Evolutionary conservation across 2,888 invertebrate genomes (phyloP), one percentile per base, ranked within the genome.

Genomic region (Oxystoma pomonae): DNA sequence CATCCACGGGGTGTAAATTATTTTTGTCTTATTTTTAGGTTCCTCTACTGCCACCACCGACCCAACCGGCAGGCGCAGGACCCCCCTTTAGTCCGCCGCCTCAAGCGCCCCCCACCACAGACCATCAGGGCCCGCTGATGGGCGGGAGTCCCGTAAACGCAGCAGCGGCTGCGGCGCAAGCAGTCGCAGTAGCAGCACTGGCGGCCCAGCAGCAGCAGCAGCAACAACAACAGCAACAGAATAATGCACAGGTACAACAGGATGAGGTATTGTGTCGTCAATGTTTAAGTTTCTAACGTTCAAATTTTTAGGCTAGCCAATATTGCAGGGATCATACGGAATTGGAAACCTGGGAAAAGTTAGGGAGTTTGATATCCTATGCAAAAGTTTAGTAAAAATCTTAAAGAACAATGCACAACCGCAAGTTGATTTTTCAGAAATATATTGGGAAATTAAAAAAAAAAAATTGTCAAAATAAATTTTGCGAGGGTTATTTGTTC

Each of bases 1-100:
- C 63, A 16, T 9, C 7, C 71, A 62, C 73, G 78, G 63, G 75
- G 76, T 72, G 74, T 78, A 72, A 74, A 76, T 74, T 69, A 81
- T 70, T 78, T n/a, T n/a, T n/a, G n/a, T n/a, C n/a, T n/a, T n/a
- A n/a, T n/a, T n/a, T n/a, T n/a, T 80, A 70, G 74, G 82, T 74
- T 72, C 77, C 74, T 81, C 84, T 71, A 78, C 84, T 71, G 81
- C 84, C 74, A 81, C 82, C 74, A 83, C 74, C 75, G 16, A 69
- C 73, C 9, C 71, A 72, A 20, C 68, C 83, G 69, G 81, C 78
- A 17, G 75, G 75, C 65, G 80, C 76, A 60, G 80, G 74, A 60
- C 80, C 76, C 1, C 79, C 77, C 20, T 79, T 76, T 70, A 81
- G 80, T 58, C 80, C 79, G 62, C 80, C 74, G 69, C 77, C 77